Conservation (phyloP, 1,140 invertebrate genomes). For the Neodiprion fabricii region DNA sequence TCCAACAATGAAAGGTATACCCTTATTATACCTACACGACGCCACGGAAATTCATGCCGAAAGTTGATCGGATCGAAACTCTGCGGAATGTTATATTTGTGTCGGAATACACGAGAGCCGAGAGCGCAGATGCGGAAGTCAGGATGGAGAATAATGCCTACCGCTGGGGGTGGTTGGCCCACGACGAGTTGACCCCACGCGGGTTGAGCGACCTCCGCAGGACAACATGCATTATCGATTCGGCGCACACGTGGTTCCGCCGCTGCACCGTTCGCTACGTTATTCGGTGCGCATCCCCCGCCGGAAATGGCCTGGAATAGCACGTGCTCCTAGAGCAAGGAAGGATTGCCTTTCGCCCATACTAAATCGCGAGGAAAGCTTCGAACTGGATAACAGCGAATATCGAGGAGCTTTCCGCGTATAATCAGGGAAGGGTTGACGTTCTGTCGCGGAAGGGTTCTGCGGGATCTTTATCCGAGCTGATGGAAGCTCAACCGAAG, state of each 20-base stretch:
- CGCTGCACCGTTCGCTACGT: background rate
- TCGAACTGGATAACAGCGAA: too few relatives aligned
- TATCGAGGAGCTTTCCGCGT: too few relatives aligned
- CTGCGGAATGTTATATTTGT: too few relatives aligned
- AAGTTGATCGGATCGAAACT: too few relatives aligned
- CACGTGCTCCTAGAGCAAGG: background rate
- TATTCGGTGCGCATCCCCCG: background rate
- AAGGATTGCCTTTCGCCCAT: background rate
- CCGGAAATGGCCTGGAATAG: background rate
- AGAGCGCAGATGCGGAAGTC: background rate
- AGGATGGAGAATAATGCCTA: background rate
- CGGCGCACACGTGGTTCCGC: background rate
- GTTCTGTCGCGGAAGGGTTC: too few relatives aligned
- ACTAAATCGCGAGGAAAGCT: background rate
- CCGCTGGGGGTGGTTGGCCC: background rate
- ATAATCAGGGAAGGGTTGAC: too few relatives aligned
- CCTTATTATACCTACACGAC: too few relatives aligned
- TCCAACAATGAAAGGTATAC: too few relatives aligned
- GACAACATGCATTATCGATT: constrained; percentile 5
- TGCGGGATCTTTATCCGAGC: too few relatives aligned
- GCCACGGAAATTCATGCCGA: too few relatives aligned
- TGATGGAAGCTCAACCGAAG: too few relatives aligned
- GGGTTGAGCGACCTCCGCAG: constrained; percentile 1
- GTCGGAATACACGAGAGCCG: background rate
- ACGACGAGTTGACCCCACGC: constrained; percentile 1